Evolutionary conservation across 2,113 vertebrate species (phyloP).

Genomic region (Leucosticte australis): DNA sequence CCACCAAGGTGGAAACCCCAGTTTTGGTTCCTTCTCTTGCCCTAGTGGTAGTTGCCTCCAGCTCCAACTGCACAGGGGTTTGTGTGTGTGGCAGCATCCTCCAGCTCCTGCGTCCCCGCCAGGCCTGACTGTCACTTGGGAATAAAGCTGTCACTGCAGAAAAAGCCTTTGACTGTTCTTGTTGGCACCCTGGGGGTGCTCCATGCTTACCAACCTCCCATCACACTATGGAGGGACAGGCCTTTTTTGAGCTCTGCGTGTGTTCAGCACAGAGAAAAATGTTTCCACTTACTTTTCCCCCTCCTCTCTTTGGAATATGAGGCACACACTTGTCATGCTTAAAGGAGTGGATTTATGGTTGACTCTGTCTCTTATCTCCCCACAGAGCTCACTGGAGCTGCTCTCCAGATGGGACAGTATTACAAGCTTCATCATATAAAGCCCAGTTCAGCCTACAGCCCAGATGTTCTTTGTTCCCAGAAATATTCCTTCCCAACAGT

Average conservation of each 20-base stretch:
- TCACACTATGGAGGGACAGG: background rate
- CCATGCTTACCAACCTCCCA: constrained; percentile 25
- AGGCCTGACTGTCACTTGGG: background rate
- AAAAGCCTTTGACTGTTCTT: background rate
- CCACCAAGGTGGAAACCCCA: background rate
- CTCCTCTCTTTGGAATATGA: constrained; percentile 63
- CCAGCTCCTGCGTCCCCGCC: background rate
- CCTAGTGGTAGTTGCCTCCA: background rate
- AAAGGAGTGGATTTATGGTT: constrained; percentile 67
- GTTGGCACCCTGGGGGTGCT: constrained; percentile 33
- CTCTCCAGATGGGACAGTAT: constrained; percentile 69
- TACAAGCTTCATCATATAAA: constrained; percentile 58
- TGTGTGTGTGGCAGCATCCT: background rate
- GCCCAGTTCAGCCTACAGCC: constrained; percentile 41
- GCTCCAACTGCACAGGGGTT: background rate
- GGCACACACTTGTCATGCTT: constrained; percentile 68
- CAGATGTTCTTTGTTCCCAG: constrained; percentile 71
- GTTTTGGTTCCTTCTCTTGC: background rate
- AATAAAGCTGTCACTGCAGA: constrained; percentile 48
- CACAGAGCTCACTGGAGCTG: constrained; percentile 58
- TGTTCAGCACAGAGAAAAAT: constrained; percentile 60
- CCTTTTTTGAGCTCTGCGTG: constrained; percentile 45
- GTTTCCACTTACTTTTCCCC: constrained; percentile 68
- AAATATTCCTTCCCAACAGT: constrained; percentile 49
- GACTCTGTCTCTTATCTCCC: constrained; percentile 65